Conservation (phyloP, 2,797 vertebrate species). For the Scomberomorus guttatus region DNA sequence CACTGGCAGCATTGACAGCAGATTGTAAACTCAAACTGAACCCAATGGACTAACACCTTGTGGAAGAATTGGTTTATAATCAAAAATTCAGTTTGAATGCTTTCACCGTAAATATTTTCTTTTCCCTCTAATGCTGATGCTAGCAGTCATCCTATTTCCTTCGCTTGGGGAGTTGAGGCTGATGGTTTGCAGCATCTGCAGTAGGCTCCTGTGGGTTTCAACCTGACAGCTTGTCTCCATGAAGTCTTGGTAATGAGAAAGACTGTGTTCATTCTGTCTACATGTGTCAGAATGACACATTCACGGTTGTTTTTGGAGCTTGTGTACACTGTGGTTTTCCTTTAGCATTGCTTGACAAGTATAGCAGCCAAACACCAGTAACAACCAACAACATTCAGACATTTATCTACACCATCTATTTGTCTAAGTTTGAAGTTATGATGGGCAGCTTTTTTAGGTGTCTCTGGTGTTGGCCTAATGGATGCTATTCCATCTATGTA, state of each 20-base stretch:
- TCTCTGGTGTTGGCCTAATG: constrained; percentile 1
- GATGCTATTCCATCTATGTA: not conserved
- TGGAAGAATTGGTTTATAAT: constrained; percentile 62
- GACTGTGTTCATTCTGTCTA: constrained; percentile 77
- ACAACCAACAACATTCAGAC: constrained; percentile 39
- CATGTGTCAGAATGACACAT: constrained; percentile 71
- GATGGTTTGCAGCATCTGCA: constrained; percentile 75
- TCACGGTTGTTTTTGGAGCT: constrained; percentile 63
- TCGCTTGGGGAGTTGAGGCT: constrained; percentile 69
- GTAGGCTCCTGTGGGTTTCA: constrained; percentile 76
- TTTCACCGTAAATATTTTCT: constrained; percentile 72
- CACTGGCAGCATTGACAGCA: constrained; percentile 45
- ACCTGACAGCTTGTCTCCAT: constrained; percentile 79
- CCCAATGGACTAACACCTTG: constrained; percentile 60
- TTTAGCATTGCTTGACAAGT: constrained; percentile 64
- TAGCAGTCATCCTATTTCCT: constrained; percentile 65
- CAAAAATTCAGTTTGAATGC: constrained; percentile 73
- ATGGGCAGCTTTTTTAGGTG: constrained; percentile 34
- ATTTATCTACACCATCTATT: constrained; percentile 48
- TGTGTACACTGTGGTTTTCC: constrained; percentile 62
- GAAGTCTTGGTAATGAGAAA: constrained; percentile 80
- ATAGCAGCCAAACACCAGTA: constrained; percentile 43
- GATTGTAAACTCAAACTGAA: constrained; percentile 61
- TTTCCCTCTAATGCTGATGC: constrained; percentile 66
- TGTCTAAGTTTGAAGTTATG: constrained; percentile 44